phyloP scores from a whole-genome alignment of 2,888 invertebrate genomes.

The Panopea generosa region DNA sequence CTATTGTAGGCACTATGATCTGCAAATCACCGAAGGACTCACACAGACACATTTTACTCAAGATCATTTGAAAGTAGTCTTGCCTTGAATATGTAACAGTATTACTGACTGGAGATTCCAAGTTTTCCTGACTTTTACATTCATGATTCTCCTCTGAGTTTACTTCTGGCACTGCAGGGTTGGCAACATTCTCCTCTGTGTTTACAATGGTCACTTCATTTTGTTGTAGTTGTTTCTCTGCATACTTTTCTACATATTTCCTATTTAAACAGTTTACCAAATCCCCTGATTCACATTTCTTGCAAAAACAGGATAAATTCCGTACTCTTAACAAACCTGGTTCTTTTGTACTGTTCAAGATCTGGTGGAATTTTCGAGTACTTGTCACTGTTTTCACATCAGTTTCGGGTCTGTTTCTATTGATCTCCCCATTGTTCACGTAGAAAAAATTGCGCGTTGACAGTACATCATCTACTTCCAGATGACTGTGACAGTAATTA shows the following conservation, averaged over 20 bases:
- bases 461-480: constrained; percentile 24
- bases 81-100: no score
- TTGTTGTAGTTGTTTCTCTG: background rate
- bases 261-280: constrained; percentile 28
- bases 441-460: constrained; percentile 41
- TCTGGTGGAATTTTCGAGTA: constrained; percentile 49
- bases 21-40: background rate
- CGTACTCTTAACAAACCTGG: constrained; percentile 18
- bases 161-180: background rate
- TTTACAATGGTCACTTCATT: background rate
- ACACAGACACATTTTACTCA: background rate
- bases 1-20: background rate
- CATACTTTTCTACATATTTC: background rate
- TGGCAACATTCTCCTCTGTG: background rate
- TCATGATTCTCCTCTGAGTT: background rate
- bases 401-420: constrained; percentile 48
- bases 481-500: constrained; percentile 25
- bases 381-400: constrained; percentile 32
- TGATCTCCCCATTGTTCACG: constrained; percentile 46
- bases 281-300: constrained; percentile 22
- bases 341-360: constrained; percentile 14
- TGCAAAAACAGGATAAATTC: constrained; percentile 50
- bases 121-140: no score
- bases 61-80: background rate
- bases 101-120: background rate